Base-by-base conservation (phyloP, 2,888 invertebrate genomes). In the Thymelicus sylvestris region DNA sequence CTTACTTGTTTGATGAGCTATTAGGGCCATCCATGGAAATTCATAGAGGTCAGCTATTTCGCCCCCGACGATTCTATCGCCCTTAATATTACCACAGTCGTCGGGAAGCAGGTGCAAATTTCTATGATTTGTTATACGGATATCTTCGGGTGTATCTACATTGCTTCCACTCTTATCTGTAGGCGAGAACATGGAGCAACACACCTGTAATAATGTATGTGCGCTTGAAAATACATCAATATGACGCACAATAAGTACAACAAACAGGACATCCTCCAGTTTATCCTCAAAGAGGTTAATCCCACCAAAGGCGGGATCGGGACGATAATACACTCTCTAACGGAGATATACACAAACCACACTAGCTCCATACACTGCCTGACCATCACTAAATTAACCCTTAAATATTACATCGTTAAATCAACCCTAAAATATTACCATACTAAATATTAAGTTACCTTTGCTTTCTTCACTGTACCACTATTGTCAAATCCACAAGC, bases 1-100 rank as follows among this genome's bases (percentile, higher is more conserved):
- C 75, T 73, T 75, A 77, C 80, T 64, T 6, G 77, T 79, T 31
- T 80, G 73, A 66, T 95, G 96, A 19, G 92, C 92, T 31, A 96
- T 83, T 10, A 96, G 84, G 0, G 94, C 95, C 95, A 96, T 95
- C 96, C 96, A 96, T 0, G 96, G 96, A 75, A 92, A 96, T 60
- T 96, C 95, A 12, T 92, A 91, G 6, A 95, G 79, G 0, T 79
- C 84, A 0, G 96, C 94, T 52, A 86, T 80, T 15, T 89, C 83
- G 0, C 96, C 96, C 10, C 92, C 90, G 7, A 94, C 83, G 15
- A 96, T 94, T 74, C 93, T 94, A 50, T 87, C 82, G 2, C 87
- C 84, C 2, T 83, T 80, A 8, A 92, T 77, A 1, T 83, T 83
- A 0, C 96, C 96, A 76, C 96, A 96, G 6, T 47, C 13, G 0